Base-by-base conservation (phyloP, 1,140 invertebrate species). In the Drosophila tani region DNA sequence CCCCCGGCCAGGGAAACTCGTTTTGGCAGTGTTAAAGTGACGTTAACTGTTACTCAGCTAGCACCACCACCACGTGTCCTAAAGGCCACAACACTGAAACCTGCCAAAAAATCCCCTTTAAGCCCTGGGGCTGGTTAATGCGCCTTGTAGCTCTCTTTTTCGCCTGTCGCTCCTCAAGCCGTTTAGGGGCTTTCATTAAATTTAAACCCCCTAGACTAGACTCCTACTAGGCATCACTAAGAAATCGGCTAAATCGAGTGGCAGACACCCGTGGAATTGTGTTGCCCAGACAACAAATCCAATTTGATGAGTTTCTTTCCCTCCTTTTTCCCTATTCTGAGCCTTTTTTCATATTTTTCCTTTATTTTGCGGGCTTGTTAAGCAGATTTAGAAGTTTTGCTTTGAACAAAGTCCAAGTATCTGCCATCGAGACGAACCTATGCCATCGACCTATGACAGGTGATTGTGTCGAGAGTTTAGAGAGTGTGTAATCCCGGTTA, bases 201-300 rank as follows among this genome's bases (percentile, higher is more conserved):
- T 84, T 83, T 84, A 84, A 88, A 87, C 77, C 77, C 27, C 15
- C 56, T 32, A 81, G 69, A 76, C 46, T 60, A 53, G 69, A 60
- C 46, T 41, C 24, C 41, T 60, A 57, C 69, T 62, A 62, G 62
- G 60, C 45, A 62, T 29, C 46, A 15, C 29, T 15, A 17, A 38
- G 46, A 62, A 84, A 80, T 77, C 68, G 50, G 57, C 50, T 70
- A 45, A 68, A 77, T 70, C 67, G 75, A 71, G 65, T 70, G 57
- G 29, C 65, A 58, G 38, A 53, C 53, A 53, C 40, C 29, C 41
- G 29, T 43, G 57, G 40, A 63, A 51, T 50, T 65, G 81, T 87
- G 80, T 87, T 87, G 68, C 68, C 81, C 57, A 57, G 68, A 65
- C 74, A 83, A 74, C 84, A 88, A 88, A 87, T 84, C 85, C 84